Percentiles rank a stretch among this genome's conserved stretches.
phyloP scores from a whole-genome alignment of 64 coral and sea anemone genomes.

The Dendrophyllia cribrosa region DNA sequence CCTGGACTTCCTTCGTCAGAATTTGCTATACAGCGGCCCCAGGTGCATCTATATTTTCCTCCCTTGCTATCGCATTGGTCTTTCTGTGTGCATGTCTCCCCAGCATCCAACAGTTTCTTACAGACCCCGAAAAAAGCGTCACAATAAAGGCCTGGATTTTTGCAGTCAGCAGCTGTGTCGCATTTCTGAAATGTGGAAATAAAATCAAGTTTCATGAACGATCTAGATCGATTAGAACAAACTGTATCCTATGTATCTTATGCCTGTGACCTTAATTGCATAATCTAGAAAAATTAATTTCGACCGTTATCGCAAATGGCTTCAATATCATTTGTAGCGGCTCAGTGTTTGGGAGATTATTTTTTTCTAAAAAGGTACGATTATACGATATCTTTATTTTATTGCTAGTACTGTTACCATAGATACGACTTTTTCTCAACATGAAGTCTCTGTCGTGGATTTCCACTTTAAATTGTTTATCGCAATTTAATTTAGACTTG shows the following conservation, averaged over 20 bases:
- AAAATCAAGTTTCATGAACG: neutral
- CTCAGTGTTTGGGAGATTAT: neutral
- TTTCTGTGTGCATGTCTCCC: constrained; percentile 62
- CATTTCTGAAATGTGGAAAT: constrained; percentile 24
- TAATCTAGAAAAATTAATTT: too few relatives aligned
- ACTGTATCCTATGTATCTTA: too few relatives aligned
- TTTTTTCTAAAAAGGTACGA: too few relatives aligned
- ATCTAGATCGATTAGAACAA: too few relatives aligned
- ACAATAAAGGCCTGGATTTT: constrained; percentile 47
- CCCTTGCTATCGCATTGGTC: constrained; percentile 65
- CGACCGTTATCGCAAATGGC: too few relatives aligned
- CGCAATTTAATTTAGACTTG: too few relatives aligned
- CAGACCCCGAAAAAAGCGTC: constrained; percentile 70
- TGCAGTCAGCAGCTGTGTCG: constrained; percentile 20
- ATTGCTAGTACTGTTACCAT: neutral
- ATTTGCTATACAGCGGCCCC: constrained; percentile 87
- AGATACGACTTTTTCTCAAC: neutral
- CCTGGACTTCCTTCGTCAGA: constrained; percentile 52
- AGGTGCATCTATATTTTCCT: constrained; percentile 76
- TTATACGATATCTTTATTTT: neutral
- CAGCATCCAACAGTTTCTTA: constrained; percentile 49
- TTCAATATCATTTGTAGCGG: too few relatives aligned
- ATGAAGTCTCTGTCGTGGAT: neutral
- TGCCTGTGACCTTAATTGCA: too few relatives aligned
- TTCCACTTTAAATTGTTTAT: too few relatives aligned